phyloP scores from a whole-genome alignment of 2,113 vertebrate species.

The Mionectes macconnelli region DNA sequence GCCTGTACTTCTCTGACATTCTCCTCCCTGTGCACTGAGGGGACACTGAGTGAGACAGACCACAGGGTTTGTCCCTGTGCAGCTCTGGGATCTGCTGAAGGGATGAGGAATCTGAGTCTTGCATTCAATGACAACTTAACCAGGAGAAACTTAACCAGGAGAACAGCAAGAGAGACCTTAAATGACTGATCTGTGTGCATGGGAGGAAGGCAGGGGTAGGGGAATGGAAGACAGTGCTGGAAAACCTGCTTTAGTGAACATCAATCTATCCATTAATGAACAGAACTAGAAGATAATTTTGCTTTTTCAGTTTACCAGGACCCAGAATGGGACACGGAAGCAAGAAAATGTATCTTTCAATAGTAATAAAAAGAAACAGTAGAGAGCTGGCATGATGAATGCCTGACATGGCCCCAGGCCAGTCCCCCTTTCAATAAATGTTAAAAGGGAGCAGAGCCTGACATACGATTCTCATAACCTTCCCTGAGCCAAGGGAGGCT shows the following conservation, averaged over 20 bases:
- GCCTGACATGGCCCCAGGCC: background rate
- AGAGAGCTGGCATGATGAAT: background rate
- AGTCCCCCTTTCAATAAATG: background rate
- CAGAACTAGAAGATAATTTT: background rate
- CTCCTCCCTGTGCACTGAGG: background rate
- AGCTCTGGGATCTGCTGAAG: background rate
- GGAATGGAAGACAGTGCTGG: background rate
- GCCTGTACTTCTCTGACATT: background rate
- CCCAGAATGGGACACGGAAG: background rate
- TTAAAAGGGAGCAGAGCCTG: background rate
- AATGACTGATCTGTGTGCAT: background rate
- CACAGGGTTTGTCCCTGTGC: background rate
- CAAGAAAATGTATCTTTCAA: background rate
- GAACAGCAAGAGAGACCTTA: background rate
- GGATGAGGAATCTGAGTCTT: background rate
- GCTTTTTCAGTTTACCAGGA: background rate
- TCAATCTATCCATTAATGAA: background rate
- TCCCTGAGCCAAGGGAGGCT: background rate
- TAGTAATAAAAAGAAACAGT: background rate
- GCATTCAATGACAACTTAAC: background rate
- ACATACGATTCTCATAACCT: background rate
- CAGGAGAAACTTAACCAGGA: background rate
- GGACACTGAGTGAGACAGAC: background rate
- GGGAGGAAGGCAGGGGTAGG: background rate
- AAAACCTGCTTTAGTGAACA: background rate